Evolutionary conservation across 2,113 vertebrate species (phyloP), one percentile per base, ranked within the genome.

Genomic region (Antechinus stuartii): DNA sequence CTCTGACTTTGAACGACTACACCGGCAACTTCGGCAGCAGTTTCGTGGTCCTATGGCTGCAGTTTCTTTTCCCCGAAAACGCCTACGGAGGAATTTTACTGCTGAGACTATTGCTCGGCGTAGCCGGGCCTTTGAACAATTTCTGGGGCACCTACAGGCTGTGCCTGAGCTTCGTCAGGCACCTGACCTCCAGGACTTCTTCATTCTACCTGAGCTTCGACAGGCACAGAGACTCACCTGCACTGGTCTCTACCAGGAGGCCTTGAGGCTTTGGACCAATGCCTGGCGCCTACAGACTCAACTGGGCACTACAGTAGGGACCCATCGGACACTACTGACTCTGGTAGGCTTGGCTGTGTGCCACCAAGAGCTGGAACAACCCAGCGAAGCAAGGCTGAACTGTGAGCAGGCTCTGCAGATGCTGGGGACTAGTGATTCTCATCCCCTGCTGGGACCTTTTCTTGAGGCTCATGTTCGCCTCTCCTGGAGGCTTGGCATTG

Each of bases 61-160:
- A 1, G 53, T 99, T 52, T 98, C 99, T 94, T 99, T 99, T 96
- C 99, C 99, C 23, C 99, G 99, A 95, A 98, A 99, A 97, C 99
- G 99, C 97, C 98, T 99, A 95, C 99, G 98, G 52, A 98, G 98
- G 26, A 99, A 99, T 98, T 99, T 99, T 94, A 99, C 99, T 0
- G 99, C 99, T 0, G 99, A 99, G 98, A 99, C 99, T 49, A 99
- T 99, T 0, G 99, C 99, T 93, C 99, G 99, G 97, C 99, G 99
- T 46, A 99, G 99, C 98, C 98, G 99, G 35, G 99, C 99, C 2
- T 99, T 99, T 0, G 99, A 99, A 91, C 99, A 99, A 98, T 99
- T 99, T 97, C 98, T 99, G 96, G 98, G 99, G 92, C 99, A 99
- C 97, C 97, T 99, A 95, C 99, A 99, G 96, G 98, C 99, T 14